Evolutionary conservation across 2,888 invertebrate species (phyloP).

Genomic region (Celastrina argiolus): DNA sequence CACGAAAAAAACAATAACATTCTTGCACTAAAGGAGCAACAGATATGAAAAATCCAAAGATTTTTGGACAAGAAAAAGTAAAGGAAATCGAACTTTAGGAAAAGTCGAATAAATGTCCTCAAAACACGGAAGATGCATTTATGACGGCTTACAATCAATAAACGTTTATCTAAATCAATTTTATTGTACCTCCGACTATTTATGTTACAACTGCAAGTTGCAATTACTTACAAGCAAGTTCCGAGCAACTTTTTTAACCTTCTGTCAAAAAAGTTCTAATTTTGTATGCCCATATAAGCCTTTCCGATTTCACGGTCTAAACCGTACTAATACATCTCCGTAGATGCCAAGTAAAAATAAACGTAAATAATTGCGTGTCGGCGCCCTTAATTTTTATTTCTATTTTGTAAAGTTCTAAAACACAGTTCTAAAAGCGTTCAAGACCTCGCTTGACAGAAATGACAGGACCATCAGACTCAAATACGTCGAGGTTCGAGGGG

Average conservation of each 20-base stretch:
- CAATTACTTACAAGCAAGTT: not conserved
- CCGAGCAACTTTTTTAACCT: too few species aligned
- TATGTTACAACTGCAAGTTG: not conserved
- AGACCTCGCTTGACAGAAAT: slow-evolving; percentile 34
- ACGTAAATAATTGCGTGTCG: slow-evolving; percentile 29
- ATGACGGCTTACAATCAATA: too few species aligned
- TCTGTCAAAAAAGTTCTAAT: not conserved
- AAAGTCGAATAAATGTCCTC: too few species aligned
- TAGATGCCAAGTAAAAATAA: slow-evolving; percentile 22
- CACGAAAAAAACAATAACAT: too few species aligned
- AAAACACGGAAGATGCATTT: too few species aligned
- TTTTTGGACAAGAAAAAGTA: too few species aligned
- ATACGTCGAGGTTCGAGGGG: slow-evolving; percentile 12
- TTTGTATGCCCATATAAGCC: not conserved
- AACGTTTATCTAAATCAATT: too few species aligned
- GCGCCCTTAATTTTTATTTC: slow-evolving; percentile 28
- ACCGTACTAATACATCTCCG: not conserved
- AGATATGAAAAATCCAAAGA: too few species aligned
- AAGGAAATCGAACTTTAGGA: too few species aligned
- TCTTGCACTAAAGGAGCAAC: too few species aligned
- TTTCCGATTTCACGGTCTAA: not conserved
- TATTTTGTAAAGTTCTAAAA: slow-evolving; percentile 30
- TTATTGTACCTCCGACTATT: too few species aligned
- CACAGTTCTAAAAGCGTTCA: slow-evolving; percentile 30
- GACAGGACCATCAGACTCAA: slow-evolving; percentile 30